Base-by-base conservation (phyloP, 1,140 invertebrate genomes). In the Sinella curviseta region DNA sequence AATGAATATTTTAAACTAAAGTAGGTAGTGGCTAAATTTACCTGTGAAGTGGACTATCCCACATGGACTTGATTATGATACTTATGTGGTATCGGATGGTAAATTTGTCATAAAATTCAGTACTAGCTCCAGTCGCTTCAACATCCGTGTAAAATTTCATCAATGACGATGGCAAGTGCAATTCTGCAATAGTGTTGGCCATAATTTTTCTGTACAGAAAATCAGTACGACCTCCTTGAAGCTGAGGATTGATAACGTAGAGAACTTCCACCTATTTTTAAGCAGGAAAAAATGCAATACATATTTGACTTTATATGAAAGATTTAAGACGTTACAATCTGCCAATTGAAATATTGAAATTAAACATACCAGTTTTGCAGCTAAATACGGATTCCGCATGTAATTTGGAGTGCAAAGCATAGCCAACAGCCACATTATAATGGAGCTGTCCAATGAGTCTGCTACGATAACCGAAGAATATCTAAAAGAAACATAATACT, bases 61-160 rank as follows among this genome's bases (percentile, higher is more conserved):
- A 94, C 91, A 94, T 92, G 20, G 92, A 91, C 87, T 98, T 97
- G 70, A 99, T 91, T 84, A 99, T 97, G 84, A 98, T 92, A 87
- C 96, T 98, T 85, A 99, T 98, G 85, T 98, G 95, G 88, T 98
- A 98, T 81, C 96, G 91, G 85, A 99, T 99, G 16, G 96, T 96
- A 87, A 99, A 99, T 88, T 99, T 99, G 88, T 99, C 97, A 86
- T 99, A 99, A 88, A 99, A 99, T 87, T 99, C 97, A 55, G 94
- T 97, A 86, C 94, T 96, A 74, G 97, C 95, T 28, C 97, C 97
- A 16, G 97, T 99, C 1, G 95, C 95, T 88, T 99, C 98, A 48
- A 99, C 96, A 85, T 99, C 97, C 81, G 96, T 96, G 87, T 99
- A 99, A 88, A 99, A 99, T 87, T 96, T 97, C 95, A 99, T 98